Percentiles rank a stretch among this genome's conserved stretches.
phyloP scores from a whole-genome alignment of 2,888 invertebrate species.

The Bombylius major region DNA sequence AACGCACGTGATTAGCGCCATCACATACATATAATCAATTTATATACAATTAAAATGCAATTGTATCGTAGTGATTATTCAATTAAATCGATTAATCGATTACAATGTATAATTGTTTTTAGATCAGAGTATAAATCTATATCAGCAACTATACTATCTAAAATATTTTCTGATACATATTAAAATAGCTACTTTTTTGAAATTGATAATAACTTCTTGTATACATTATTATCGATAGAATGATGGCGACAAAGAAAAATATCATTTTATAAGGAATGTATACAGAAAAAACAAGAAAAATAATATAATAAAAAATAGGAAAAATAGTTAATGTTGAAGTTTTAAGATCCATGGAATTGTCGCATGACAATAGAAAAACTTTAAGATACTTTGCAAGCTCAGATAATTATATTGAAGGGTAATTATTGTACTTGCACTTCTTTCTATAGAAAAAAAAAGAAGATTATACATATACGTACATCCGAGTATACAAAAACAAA shows the following conservation, averaged over 20 bases:
- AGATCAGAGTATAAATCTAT: neutral
- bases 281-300: too few species aligned
- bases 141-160: neutral
- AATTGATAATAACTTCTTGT: too few species aligned
- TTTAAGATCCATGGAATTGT: neutral
- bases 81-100: slow-evolving; percentile 10
- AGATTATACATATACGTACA: too few species aligned
- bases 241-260: too few species aligned
- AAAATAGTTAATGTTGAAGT: too few species aligned
- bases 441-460: too few species aligned
- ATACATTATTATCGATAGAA: too few species aligned
- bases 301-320: too few species aligned
- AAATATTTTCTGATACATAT: too few species aligned
- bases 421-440: slow-evolving; percentile 3
- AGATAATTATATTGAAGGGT: slow-evolving; percentile 9
- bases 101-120: neutral
- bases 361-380: slow-evolving; percentile 1
- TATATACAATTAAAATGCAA: neutral
- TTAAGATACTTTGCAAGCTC: slow-evolving; percentile 3
- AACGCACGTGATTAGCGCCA: slow-evolving; percentile 3
- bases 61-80: slow-evolving; percentile 2
- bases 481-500: too few species aligned
- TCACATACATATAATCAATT: neutral
- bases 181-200: too few species aligned
- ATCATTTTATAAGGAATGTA: too few species aligned